phyloP scores from a whole-genome alignment of 2,797 vertebrate genomes.

The Sebastes trivittatus region DNA sequence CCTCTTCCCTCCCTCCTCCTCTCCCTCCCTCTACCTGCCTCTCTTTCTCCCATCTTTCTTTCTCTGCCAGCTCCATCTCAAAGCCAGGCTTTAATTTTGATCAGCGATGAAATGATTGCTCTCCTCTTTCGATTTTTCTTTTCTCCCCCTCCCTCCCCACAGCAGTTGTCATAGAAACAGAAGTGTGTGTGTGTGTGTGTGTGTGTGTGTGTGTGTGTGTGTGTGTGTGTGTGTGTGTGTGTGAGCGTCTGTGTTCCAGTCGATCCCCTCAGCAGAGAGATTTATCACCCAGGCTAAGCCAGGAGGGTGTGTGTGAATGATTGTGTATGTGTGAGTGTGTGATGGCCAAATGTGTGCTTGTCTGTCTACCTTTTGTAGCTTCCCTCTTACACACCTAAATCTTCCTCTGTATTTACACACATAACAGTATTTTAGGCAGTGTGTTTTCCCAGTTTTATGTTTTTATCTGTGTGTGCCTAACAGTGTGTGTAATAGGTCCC shows the following conservation, averaged over 20 bases:
- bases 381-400: slow-evolving; percentile 49
- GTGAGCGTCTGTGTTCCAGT: slow-evolving; percentile 66
- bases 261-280: slow-evolving; percentile 86
- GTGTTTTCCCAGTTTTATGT: slow-evolving; percentile 61
- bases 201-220: slow-evolving; percentile 2
- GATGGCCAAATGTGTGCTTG: slow-evolving; percentile 10
- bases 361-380: slow-evolving; percentile 41
- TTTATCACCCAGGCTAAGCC: slow-evolving; percentile 85
- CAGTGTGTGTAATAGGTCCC: slow-evolving; percentile 78
- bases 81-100: slow-evolving; percentile 84
- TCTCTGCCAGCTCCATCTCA: slow-evolving; percentile 60
- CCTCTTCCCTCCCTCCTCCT: neutral
- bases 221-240: neutral
- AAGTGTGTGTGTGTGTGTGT: slow-evolving; percentile 50
- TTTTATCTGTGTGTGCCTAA: slow-evolving; percentile 67
- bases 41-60: slow-evolving; percentile 44
- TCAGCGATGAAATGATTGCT: slow-evolving; percentile 85
- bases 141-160: slow-evolving; percentile 48
- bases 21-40: slow-evolving; percentile 4
- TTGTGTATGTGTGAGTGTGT: neutral
- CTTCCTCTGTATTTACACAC: slow-evolving; percentile 58
- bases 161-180: slow-evolving; percentile 90
- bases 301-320: slow-evolving; percentile 22
- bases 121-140: slow-evolving; percentile 74
- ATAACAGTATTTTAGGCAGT: slow-evolving; percentile 51